These are phyloP conservation scores for Dorcus hopei DNA, from an alignment of 2,888 invertebrate species.

Conservation along the genomic window DNA sequence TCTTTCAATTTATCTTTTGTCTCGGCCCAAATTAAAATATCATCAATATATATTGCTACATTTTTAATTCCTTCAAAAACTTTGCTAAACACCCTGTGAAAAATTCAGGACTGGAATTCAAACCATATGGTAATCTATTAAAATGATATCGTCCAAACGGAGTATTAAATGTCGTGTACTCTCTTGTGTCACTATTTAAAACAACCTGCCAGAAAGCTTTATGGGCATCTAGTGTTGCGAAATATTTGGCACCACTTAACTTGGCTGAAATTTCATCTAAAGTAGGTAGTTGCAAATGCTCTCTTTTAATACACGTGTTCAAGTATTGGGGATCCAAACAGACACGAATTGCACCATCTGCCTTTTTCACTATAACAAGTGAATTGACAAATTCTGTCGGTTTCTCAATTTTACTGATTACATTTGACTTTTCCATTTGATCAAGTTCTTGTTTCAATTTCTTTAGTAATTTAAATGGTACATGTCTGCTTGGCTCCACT, in stretches of 20 bases:
- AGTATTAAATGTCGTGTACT: slow-evolving; percentile 14
- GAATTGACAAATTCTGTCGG: no score
- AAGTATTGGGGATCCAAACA: no score
- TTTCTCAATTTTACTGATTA: no score
- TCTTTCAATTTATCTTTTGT: slow-evolving; percentile 24
- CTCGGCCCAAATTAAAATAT: slow-evolving; percentile 28
- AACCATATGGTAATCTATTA: slow-evolving; percentile 25
- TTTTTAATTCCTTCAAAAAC: slow-evolving; percentile 25
- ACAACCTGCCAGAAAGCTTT: slow-evolving; percentile 24
- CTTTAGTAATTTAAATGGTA: no score
- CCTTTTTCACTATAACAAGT: no score
- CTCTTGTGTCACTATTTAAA: slow-evolving; percentile 22
- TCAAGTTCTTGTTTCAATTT: no score
- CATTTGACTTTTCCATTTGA: no score
- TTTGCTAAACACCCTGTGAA: slow-evolving; percentile 22
- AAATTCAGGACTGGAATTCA: slow-evolving; percentile 31
- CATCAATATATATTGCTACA: slow-evolving; percentile 31
- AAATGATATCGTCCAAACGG: slow-evolving; percentile 24
- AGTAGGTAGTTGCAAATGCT: background rate
- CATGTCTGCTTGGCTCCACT: no score
- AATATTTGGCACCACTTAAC: background rate
- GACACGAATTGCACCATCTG: no score
- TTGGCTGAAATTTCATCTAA: background rate
- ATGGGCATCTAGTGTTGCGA: no score
- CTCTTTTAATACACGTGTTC: background rate